Percentiles rank a stretch among this genome's conserved stretches.
Conservation (phyloP, 2,113 vertebrate species). For the Dendropsophus ebraccatus region DNA sequence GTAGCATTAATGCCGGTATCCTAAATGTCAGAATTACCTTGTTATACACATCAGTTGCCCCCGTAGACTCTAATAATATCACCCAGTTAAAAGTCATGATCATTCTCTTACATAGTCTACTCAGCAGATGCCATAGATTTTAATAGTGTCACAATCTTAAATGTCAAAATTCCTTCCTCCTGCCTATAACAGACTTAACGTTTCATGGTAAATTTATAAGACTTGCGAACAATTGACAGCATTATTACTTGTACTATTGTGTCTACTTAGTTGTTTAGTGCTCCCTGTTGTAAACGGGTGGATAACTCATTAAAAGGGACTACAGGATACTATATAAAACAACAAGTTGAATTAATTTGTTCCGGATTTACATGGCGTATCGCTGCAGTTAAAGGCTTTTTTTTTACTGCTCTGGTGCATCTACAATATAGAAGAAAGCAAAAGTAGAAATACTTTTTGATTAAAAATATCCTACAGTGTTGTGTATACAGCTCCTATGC, state of each 20-base stretch:
- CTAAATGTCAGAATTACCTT: conserved; percentile 58
- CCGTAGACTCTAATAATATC: conserved; percentile 51
- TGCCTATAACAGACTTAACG: conserved; percentile 8
- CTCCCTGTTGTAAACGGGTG: not conserved
- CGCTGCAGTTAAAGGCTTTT: not conserved
- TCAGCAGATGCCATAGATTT: conserved; percentile 49
- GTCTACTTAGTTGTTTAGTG: not conserved
- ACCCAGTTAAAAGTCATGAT: conserved; percentile 52
- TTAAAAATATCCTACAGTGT: no score
- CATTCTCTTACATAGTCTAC: conserved; percentile 39
- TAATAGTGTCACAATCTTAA: conserved; percentile 56
- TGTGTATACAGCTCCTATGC: no score
- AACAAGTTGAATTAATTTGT: not conserved
- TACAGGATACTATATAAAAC: not conserved
- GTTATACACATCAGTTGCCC: conserved; percentile 49
- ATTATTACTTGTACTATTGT: not conserved
- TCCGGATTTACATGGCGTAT: not conserved
- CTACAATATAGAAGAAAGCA: not conserved
- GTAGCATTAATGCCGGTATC: conserved; percentile 34
- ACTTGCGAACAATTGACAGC: not conserved
- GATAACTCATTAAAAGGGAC: not conserved
- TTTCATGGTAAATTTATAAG: conserved; percentile 27
- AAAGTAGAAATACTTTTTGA: not conserved
- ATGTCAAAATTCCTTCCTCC: conserved; percentile 43
- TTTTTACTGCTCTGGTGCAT: not conserved